Conservation (phyloP, 1,140 invertebrate genomes). For the Drosophila orena region DNA sequence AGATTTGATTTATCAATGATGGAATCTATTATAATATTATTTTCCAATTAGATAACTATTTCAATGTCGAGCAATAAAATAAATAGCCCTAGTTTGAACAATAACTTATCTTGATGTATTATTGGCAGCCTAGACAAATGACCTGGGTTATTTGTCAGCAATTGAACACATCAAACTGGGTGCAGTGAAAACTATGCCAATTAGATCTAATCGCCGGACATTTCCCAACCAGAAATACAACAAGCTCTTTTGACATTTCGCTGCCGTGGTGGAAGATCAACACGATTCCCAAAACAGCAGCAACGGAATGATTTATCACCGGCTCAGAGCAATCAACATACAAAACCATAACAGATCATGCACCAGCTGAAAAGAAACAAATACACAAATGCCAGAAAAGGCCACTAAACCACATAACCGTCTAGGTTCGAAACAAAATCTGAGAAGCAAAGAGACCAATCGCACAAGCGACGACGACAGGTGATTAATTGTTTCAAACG, state of each 20-base stretch:
- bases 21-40: too few species aligned
- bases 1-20: slow-evolving; percentile 1
- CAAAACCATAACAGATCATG: slow-evolving; percentile 63
- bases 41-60: background rate
- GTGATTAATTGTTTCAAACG: slow-evolving; percentile 80
- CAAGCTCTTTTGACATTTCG: slow-evolving; percentile 53
- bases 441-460: slow-evolving; percentile 58
- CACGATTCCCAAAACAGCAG: slow-evolving; percentile 57
- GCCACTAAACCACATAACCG: slow-evolving; percentile 67
- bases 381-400: slow-evolving; percentile 53
- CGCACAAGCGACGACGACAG: slow-evolving; percentile 71
- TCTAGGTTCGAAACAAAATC: slow-evolving; percentile 41
- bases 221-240: slow-evolving; percentile 33
- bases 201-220: slow-evolving; percentile 44
- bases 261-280: slow-evolving; percentile 54
- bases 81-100: background rate
- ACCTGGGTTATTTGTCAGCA: slow-evolving; percentile 36
- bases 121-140: slow-evolving; percentile 38
- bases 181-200: slow-evolving; percentile 52
- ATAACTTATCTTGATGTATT: slow-evolving; percentile 21
- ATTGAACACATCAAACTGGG: slow-evolving; percentile 39
- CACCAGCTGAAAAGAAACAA: slow-evolving; percentile 41
- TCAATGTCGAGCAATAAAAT: background rate
- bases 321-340: slow-evolving; percentile 62
- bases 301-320: slow-evolving; percentile 64